Percentiles rank a stretch among this genome's conserved stretches.
These are phyloP conservation scores for Labeo calbasu DNA, from an alignment of 2,797 vertebrate species.

Conservation along the genomic window DNA sequence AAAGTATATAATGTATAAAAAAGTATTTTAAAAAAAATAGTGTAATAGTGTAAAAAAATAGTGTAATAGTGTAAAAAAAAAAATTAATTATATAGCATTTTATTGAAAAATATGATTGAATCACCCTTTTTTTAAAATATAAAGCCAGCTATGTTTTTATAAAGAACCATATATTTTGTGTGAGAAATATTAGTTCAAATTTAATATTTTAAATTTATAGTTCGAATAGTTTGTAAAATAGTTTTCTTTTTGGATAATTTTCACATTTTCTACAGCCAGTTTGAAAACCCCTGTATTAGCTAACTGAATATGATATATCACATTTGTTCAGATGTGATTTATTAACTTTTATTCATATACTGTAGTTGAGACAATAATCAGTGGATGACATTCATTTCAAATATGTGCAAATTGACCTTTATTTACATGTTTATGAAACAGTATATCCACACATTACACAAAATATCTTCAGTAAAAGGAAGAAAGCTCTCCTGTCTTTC, in stretches of 20 bases:
- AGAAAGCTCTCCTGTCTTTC: conserved; percentile 30
- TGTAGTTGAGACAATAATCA: conserved; percentile 12
- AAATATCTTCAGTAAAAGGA: conserved; percentile 43
- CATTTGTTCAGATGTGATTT: background rate
- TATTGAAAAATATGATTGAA: background rate
- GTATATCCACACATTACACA: conserved; percentile 29
- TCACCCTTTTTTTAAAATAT: background rate
- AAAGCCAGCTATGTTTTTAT: conserved; percentile 16
- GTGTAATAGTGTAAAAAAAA: too few relatives aligned
- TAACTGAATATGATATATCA: background rate
- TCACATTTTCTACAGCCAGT: background rate
- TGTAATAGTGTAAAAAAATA: background rate
- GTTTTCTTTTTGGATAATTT: background rate
- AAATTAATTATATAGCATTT: background rate
- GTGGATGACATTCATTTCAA: conserved; percentile 29
- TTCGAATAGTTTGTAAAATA: too few relatives aligned
- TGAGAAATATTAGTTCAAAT: background rate
- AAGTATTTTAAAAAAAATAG: background rate
- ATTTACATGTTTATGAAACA: conserved; percentile 43
- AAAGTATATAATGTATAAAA: background rate
- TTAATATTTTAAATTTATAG: too few relatives aligned
- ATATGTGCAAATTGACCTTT: conserved; percentile 17
- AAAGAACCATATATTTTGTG: background rate
- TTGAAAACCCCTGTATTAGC: conserved; percentile 14
- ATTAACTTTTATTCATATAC: conserved; percentile 23